Conservation (phyloP, 2,888 invertebrate species). For the Pyralis farinalis region DNA sequence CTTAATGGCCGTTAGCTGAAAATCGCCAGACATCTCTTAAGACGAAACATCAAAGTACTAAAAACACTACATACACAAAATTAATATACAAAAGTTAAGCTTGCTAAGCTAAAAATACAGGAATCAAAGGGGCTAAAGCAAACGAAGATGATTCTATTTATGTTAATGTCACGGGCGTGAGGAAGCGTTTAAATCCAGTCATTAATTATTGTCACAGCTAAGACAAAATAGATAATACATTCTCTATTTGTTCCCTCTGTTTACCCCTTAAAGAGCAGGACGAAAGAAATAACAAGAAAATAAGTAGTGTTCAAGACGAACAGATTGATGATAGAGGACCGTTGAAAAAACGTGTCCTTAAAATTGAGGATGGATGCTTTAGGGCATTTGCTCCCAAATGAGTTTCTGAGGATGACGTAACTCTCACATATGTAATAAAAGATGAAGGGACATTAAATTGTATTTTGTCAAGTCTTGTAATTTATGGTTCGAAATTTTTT, state of each 20-base stretch:
- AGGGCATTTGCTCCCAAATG: conserved; percentile 60
- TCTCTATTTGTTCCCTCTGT: conserved; percentile 71
- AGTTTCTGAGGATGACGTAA: conserved; percentile 65
- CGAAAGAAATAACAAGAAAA: conserved; percentile 71
- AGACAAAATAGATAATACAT: conserved; percentile 80
- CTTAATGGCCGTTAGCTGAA: conserved; percentile 56
- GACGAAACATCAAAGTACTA: conserved; percentile 73
- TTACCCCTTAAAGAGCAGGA: conserved; percentile 60
- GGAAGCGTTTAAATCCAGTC: conserved; percentile 81
- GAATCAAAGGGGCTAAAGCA: conserved; percentile 75
- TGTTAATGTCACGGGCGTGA: conserved; percentile 81
- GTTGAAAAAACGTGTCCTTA: conserved; percentile 70
- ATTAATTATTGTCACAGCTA: conserved; percentile 79
- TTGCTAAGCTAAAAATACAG: conserved; percentile 72
- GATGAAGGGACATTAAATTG: conserved; percentile 65
- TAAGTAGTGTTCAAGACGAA: conserved; percentile 52
- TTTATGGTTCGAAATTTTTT: conserved; percentile 55
- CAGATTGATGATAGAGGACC: conserved; percentile 67
- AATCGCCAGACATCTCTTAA: conserved; percentile 69
- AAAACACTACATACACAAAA: conserved; percentile 62
- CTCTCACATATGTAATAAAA: conserved; percentile 51
- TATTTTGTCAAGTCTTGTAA: conserved; percentile 72
- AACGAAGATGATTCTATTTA: conserved; percentile 78
- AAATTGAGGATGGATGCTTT: conserved; percentile 55
- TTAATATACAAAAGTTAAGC: conserved; percentile 72